A percentile compares a stretch with the other conserved stretches of the same genome.
phyloP scores from a whole-genome alignment of 2,888 invertebrate species.

The Alitta virens region DNA sequence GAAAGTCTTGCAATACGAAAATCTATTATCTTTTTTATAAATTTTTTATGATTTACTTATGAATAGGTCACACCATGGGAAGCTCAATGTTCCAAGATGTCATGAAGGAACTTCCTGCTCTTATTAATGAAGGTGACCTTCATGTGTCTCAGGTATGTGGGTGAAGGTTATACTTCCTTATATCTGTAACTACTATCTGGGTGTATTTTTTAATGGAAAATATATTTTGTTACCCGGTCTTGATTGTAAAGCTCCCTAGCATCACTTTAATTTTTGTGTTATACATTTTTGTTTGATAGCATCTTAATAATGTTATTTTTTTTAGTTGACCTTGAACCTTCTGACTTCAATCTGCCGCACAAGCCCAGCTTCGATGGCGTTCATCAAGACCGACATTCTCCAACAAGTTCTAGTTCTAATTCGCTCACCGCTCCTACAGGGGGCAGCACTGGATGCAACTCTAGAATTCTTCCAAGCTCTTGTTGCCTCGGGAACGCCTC shows the following conservation, averaged over 20 bases:
- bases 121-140: conserved; percentile 90
- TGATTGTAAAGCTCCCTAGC: not conserved
- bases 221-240: not conserved
- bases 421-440: conserved; percentile 88
- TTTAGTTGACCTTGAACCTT: conserved; percentile 53
- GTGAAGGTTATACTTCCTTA: not conserved
- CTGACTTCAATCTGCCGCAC: conserved; percentile 52
- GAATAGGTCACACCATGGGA: conserved; percentile 62
- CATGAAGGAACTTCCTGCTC: conserved; percentile 82
- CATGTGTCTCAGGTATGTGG: conserved; percentile 80
- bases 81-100: conserved; percentile 76
- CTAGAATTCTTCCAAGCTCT: conserved; percentile 90
- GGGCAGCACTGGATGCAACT: conserved; percentile 83
- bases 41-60: too few species aligned
- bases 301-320: too few species aligned
- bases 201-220: not conserved
- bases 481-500: conserved; percentile 69
- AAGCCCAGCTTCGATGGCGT: conserved; percentile 44
- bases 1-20: too few species aligned
- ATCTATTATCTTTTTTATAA: too few species aligned
- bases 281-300: too few species aligned
- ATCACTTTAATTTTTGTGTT: not conserved
- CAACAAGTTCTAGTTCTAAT: conserved; percentile 76
- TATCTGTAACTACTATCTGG: not conserved
- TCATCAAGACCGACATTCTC: conserved; percentile 46